Evolutionary conservation across 2,888 invertebrate species (phyloP).

Genomic region (Hofmannophila pseudospretella): DNA sequence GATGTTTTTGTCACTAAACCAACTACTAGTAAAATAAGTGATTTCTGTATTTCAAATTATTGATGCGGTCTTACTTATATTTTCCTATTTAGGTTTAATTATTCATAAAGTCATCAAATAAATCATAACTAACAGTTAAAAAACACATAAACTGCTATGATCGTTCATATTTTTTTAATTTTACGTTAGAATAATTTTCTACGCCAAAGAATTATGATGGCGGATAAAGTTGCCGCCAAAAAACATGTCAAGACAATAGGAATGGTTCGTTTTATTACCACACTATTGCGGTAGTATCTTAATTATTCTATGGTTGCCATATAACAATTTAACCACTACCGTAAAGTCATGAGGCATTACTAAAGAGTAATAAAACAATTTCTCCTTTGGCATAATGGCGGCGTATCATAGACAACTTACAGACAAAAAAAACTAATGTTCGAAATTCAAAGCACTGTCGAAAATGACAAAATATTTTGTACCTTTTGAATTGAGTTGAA

Average conservation of each 20-base stretch:
- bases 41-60: no score
- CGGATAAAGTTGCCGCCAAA: slow-evolving; percentile 3
- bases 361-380: slow-evolving; percentile 9
- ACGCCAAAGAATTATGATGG: slow-evolving; percentile 3
- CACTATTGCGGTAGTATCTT: slow-evolving; percentile 12
- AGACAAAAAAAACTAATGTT: slow-evolving; percentile 1
- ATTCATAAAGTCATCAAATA: no score
- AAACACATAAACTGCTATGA: background rate
- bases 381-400: slow-evolving; percentile 7
- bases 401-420: slow-evolving; percentile 7
- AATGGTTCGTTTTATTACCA: slow-evolving; percentile 5
- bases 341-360: slow-evolving; percentile 7
- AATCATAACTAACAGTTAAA: no score
- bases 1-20: no score
- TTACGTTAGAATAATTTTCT: no score
- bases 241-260: background rate
- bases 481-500: no score
- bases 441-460: background rate
- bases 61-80: no score
- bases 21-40: no score
- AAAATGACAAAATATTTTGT: background rate
- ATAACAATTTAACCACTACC: slow-evolving; percentile 12
- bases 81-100: no score
- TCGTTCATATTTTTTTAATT: background rate
- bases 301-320: slow-evolving; percentile 9